These are phyloP conservation scores for Loripinus fragilis DNA, from an alignment of 2,888 invertebrate genomes.

Conservation along the genomic window DNA sequence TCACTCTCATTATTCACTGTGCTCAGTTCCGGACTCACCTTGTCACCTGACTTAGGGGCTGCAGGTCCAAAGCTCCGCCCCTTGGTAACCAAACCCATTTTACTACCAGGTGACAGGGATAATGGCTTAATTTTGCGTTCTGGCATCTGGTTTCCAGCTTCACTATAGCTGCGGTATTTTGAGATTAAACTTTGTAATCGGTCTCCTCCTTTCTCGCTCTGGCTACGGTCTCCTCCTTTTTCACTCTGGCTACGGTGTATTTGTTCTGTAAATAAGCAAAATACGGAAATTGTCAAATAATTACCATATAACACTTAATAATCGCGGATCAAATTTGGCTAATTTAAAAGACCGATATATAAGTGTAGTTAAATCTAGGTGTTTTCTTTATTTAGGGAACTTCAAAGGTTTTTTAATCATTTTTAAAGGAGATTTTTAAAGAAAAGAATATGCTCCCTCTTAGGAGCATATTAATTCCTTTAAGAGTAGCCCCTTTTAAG, in stretches of 20 bases:
- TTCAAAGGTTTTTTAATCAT: too few relatives aligned
- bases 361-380: too few relatives aligned
- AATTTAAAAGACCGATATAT: too few relatives aligned
- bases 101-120: conserved; percentile 60
- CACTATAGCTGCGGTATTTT: conserved; percentile 76
- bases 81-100: conserved; percentile 70
- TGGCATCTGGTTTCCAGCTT: conserved; percentile 52
- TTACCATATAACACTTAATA: too few relatives aligned
- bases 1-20: conserved; percentile 15
- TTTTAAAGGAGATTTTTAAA: too few relatives aligned
- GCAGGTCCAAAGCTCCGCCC: conserved; percentile 70
- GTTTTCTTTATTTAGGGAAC: too few relatives aligned
- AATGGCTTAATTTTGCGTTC: conserved; percentile 68
- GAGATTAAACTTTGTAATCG: conserved; percentile 75
- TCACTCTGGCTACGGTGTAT: conserved; percentile 62
- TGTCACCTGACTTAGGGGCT: conserved; percentile 64
- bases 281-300: too few relatives aligned
- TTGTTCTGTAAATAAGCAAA: conserved; percentile 53
- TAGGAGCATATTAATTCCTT: too few relatives aligned
- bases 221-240: conserved; percentile 67
- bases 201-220: conserved; percentile 69
- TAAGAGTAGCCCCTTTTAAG: too few relatives aligned
- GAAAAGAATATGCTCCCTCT: too few relatives aligned
- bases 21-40: conserved; percentile 52
- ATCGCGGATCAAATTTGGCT: too few relatives aligned